A percentile compares a stretch with the other conserved stretches of the same genome.
Conservation (phyloP, 2,888 invertebrate genomes). For the Leucozona laternaria region DNA sequence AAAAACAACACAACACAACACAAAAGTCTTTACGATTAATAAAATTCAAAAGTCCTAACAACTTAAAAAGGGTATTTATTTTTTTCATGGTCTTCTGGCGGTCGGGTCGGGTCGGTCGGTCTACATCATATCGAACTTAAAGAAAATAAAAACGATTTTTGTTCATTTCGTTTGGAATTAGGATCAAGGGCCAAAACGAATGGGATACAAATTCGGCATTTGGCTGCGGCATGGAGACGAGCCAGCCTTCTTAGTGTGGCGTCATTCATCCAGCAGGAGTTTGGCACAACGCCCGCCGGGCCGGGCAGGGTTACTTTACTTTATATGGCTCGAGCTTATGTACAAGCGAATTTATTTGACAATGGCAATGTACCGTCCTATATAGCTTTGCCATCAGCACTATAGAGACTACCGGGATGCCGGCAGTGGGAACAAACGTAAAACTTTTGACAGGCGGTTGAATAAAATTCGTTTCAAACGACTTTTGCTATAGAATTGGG, state of each 20-base stretch:
- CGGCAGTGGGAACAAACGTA: constrained; percentile 18
- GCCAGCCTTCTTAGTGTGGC: constrained; percentile 35
- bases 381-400: background rate
- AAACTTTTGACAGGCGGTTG: constrained; percentile 40
- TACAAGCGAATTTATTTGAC: constrained; percentile 44
- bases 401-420: background rate
- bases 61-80: constrained; percentile 23
- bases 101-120: too few species aligned
- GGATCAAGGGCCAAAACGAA: constrained; percentile 18
- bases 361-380: constrained; percentile 38
- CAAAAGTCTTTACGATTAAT: constrained; percentile 28
- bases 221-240: constrained; percentile 16
- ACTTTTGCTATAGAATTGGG: background rate
- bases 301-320: too few species aligned
- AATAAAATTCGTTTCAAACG: constrained; percentile 36
- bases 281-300: constrained; percentile 33
- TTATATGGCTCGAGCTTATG: constrained; percentile 31
- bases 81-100: background rate
- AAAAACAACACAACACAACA: constrained; percentile 29
- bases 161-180: background rate
- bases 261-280: constrained; percentile 44
- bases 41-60: constrained; percentile 47
- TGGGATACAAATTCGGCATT: constrained; percentile 13
- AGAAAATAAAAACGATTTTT: background rate
- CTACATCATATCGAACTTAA: constrained; percentile 11